A percentile compares a stretch with the other conserved stretches of the same genome.
These are phyloP conservation scores for Dendrophyllia cribrosa DNA, from an alignment of 64 coral and sea anemone genomes.

Conservation along the genomic window DNA sequence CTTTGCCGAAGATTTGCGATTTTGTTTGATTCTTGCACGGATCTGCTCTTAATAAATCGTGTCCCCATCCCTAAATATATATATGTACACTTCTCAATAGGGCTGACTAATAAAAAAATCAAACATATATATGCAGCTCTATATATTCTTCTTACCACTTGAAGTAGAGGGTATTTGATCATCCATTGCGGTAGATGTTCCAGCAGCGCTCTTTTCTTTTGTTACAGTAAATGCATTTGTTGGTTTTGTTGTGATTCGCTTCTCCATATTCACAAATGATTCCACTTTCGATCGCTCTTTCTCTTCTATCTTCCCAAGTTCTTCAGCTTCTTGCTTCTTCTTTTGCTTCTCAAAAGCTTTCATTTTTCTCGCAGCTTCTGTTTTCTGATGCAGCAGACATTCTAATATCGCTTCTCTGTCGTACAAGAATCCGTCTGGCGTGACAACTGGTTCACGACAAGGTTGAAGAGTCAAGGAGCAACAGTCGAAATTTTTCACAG, in stretches of 20 bases:
- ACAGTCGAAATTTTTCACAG: slow-evolving; percentile 97
- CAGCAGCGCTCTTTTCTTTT: slow-evolving; percentile 40
- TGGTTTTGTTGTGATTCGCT: slow-evolving; percentile 90
- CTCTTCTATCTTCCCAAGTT: slow-evolving; percentile 64
- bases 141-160: slow-evolving; percentile 57
- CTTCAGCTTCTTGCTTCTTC: slow-evolving; percentile 77
- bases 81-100: no score
- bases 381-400: slow-evolving; percentile 96
- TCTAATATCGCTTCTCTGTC: slow-evolving; percentile 97
- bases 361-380: slow-evolving; percentile 85
- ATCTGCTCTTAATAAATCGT: no score
- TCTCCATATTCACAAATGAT: slow-evolving; percentile 91
- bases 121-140: no score
- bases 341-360: slow-evolving; percentile 99
- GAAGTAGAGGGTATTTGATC: slow-evolving; percentile 77
- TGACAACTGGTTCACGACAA: slow-evolving; percentile 91
- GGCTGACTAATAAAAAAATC: no score
- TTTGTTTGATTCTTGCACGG: no score
- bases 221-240: slow-evolving; percentile 73
- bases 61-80: no score
- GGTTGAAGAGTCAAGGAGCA: slow-evolving; percentile 94
- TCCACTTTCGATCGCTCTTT: slow-evolving; percentile 82
- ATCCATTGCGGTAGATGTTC: not conserved
- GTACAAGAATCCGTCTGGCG: slow-evolving; percentile 88
- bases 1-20: no score